phyloP scores from a whole-genome alignment of 1,140 invertebrate species.

The Cydia amplana region DNA sequence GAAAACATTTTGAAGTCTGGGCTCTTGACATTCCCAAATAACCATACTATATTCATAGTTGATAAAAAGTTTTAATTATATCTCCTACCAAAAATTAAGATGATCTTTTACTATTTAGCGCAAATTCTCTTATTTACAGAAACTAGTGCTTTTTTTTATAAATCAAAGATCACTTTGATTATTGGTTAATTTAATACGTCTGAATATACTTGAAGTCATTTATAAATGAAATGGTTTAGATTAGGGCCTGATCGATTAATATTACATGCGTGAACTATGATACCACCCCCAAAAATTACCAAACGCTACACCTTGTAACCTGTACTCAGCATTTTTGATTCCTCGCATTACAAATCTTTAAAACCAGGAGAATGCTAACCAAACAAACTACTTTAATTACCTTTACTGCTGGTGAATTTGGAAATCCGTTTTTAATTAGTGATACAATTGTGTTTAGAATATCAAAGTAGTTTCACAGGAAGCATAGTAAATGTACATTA shows the following conservation, averaged over 20 bases:
- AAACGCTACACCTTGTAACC: not conserved
- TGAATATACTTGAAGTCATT: not conserved
- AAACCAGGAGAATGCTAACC: no score
- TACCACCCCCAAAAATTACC: not conserved
- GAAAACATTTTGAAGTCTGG: not conserved
- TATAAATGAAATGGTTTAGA: not conserved
- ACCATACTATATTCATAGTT: slow-evolving; percentile 1
- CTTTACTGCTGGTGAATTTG: not conserved
- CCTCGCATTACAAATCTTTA: no score
- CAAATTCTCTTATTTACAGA: not conserved
- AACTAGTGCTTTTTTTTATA: not conserved
- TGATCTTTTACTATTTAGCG: not conserved
- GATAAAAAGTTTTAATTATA: slow-evolving; percentile 3
- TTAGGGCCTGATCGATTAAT: not conserved
- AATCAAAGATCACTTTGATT: slow-evolving; percentile 5
- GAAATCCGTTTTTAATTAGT: not conserved
- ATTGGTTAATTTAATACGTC: not conserved
- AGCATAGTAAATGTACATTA: no score
- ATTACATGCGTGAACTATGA: not conserved
- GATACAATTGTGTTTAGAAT: no score
- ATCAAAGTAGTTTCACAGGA: no score
- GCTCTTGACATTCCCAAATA: not conserved
- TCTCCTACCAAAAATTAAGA: not conserved
- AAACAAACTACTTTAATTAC: no score
- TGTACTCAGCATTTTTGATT: not conserved